These are phyloP conservation scores for Phrynocephalus guinanensis DNA, from an alignment of 2,797 vertebrate species.

Conservation along the genomic window DNA sequence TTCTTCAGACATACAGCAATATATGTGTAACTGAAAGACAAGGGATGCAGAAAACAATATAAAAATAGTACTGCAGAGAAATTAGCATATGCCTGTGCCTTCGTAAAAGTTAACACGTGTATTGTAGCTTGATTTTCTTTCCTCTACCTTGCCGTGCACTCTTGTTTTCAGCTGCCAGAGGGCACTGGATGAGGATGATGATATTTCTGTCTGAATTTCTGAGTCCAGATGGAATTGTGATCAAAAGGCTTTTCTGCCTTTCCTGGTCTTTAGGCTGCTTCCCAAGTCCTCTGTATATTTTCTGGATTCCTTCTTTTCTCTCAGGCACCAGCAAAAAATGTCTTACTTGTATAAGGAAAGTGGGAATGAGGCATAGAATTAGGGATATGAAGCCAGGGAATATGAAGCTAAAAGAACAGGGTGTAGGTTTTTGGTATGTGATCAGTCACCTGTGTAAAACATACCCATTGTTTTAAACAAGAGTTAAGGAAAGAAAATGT, in stretches of 20 bases:
- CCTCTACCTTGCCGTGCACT: neutral
- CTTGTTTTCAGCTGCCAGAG: neutral
- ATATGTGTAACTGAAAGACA: neutral
- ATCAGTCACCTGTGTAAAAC: neutral
- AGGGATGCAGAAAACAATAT: neutral
- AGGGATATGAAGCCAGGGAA: neutral
- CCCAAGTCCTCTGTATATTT: neutral
- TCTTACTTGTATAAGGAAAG: neutral
- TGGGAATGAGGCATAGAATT: neutral
- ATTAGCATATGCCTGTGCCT: neutral
- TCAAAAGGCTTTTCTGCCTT: neutral
- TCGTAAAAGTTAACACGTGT: neutral
- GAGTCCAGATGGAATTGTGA: neutral
- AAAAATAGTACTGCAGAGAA: neutral
- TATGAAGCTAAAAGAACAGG: neutral
- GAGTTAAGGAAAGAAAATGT: neutral
- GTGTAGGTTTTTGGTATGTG: neutral
- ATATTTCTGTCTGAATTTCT: neutral
- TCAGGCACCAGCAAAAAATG: neutral
- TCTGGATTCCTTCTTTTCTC: neutral
- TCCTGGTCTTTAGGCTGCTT: neutral
- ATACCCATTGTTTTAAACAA: neutral
- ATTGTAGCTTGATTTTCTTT: neutral
- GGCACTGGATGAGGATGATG: too few species aligned
- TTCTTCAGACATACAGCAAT: too few species aligned